Evolutionary conservation across 2,888 invertebrate genomes (phyloP).

Genomic region (Parthenolecanium corni): DNA sequence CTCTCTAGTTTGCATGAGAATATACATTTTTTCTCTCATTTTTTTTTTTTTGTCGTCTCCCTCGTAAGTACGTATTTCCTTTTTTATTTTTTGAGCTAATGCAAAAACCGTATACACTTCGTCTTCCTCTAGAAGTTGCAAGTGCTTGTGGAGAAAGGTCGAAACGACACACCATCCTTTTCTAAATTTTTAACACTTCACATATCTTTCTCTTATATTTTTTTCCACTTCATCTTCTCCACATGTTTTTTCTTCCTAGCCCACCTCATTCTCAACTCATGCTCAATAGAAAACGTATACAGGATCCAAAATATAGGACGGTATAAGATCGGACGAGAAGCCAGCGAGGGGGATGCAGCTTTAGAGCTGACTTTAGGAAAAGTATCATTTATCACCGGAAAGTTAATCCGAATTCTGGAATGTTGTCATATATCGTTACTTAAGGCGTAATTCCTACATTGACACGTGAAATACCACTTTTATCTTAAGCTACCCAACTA

Average conservation of each 20-base stretch:
- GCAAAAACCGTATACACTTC: background rate
- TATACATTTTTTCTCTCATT: too few species aligned
- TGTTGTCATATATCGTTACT: constrained; percentile 25
- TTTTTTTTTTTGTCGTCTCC: too few species aligned
- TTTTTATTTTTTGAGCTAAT: background rate
- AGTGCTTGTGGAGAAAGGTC: background rate
- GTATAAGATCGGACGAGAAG: background rate
- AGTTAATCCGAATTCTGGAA: constrained; percentile 22
- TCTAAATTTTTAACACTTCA: background rate
- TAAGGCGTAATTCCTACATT: constrained; percentile 21
- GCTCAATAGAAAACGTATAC: too few species aligned
- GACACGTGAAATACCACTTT: constrained; percentile 15
- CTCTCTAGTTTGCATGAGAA: too few species aligned
- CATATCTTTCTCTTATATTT: background rate
- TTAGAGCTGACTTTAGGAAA: constrained; percentile 18
- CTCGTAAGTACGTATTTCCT: too few species aligned
- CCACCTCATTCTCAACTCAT: too few species aligned
- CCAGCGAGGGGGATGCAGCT: background rate
- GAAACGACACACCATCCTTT: background rate
- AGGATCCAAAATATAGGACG: background rate
- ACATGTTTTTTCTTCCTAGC: too few species aligned
- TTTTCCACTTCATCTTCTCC: too few species aligned
- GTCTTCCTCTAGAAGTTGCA: background rate
- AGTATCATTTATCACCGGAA: constrained; percentile 23
- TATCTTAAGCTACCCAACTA: constrained; percentile 5